A percentile compares a stretch with the other conserved stretches of the same genome.
phyloP scores from a whole-genome alignment of 1,140 invertebrate species.

The Macrosteles quadrilineatus region DNA sequence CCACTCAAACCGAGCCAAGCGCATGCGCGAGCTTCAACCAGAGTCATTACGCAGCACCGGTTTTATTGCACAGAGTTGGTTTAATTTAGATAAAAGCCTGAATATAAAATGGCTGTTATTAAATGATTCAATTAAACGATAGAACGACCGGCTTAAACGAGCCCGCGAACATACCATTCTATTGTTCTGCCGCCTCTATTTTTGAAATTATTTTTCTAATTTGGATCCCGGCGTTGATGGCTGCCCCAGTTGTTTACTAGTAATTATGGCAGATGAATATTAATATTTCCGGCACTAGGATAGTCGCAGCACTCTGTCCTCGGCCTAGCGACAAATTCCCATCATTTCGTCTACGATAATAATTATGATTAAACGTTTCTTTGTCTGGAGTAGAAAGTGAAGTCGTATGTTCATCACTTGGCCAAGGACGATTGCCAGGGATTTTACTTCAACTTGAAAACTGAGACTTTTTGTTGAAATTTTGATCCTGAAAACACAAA shows the following conservation, averaged over 20 bases:
- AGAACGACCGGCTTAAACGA: background rate
- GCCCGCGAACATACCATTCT: background rate
- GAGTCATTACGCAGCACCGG: background rate
- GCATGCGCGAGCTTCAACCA: too few species aligned
- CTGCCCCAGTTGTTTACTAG: slow-evolving; percentile 2
- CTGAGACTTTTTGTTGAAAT: too few species aligned
- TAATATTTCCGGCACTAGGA: slow-evolving; percentile 13
- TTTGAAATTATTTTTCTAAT: slow-evolving; percentile 18
- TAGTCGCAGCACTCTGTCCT: too few species aligned
- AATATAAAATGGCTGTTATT: slow-evolving; percentile 38
- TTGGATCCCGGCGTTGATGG: slow-evolving; percentile 4
- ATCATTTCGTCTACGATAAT: too few species aligned
- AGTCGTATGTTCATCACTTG: too few species aligned
- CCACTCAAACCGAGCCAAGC: too few species aligned
- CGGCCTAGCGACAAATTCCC: too few species aligned
- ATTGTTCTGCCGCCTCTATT: slow-evolving; percentile 5
- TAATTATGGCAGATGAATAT: slow-evolving; percentile 14
- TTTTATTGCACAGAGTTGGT: slow-evolving; percentile 6
- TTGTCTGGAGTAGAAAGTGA: too few species aligned
- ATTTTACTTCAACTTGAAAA: too few species aligned
- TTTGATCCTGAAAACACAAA: too few species aligned
- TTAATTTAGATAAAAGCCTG: slow-evolving; percentile 39
- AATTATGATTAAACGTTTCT: too few species aligned
- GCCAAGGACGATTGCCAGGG: too few species aligned
- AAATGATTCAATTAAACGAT: slow-evolving; percentile 39